Percentiles rank a stretch among this genome's conserved stretches.
phyloP scores from a whole-genome alignment of 2,113 vertebrate genomes.

The Lota lota region DNA sequence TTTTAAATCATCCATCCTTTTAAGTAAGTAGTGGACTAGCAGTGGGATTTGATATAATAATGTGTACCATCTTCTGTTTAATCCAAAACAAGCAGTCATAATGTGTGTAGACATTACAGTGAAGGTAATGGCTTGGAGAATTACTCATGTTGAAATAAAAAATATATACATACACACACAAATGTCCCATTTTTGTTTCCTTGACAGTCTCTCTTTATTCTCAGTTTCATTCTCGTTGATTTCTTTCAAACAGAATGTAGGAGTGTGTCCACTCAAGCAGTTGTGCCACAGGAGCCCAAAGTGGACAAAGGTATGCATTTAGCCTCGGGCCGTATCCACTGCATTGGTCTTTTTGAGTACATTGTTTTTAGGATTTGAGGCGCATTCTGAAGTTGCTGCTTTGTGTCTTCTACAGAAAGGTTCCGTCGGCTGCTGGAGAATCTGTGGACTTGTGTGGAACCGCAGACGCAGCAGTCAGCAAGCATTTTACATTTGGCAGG shows the following conservation, averaged over 20 bases:
- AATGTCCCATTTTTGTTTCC: too few species aligned
- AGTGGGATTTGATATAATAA: not conserved
- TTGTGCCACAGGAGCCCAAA: conserved; percentile 59
- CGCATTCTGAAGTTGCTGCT: not conserved
- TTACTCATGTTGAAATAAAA: not conserved
- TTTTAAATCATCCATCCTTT: not conserved
- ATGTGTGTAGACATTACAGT: too few species aligned
- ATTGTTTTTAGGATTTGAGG: not conserved
- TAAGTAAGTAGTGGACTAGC: not conserved
- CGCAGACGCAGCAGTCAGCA: conserved; percentile 28
- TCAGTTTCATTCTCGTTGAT: conserved; percentile 26
- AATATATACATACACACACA: not conserved
- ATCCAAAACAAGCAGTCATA: too few species aligned
- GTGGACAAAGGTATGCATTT: conserved; percentile 84
- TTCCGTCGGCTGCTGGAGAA: conserved; percentile 81
- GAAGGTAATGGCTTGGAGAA: not conserved
- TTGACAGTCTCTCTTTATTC: not conserved
- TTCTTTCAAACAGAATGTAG: conserved; percentile 68
- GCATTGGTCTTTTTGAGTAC: not conserved
- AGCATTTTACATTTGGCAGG: conserved; percentile 34
- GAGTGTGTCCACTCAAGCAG: conserved; percentile 79
- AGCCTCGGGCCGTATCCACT: too few species aligned
- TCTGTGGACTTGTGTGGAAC: conserved; percentile 87
- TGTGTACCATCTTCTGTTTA: too few species aligned
- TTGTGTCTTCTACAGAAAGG: conserved; percentile 72